Percentiles rank a stretch among this genome's conserved stretches.
phyloP scores from a whole-genome alignment of 2,113 vertebrate genomes.

The Hydrochoerus hydrochaeris region DNA sequence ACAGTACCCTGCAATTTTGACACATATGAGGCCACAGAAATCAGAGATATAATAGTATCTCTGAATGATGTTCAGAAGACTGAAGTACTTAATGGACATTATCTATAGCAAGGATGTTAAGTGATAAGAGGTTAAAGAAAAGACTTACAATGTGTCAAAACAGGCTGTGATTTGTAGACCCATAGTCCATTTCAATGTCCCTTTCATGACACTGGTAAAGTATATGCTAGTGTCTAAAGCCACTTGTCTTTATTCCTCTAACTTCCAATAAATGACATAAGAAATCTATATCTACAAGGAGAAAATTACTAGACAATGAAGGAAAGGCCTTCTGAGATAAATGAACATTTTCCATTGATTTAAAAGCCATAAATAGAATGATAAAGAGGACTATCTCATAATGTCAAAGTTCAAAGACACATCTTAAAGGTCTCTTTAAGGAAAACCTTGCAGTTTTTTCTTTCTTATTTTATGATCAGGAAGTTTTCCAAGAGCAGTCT shows the following conservation, averaged over 20 bases:
- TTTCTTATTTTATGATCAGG: conserved; percentile 42
- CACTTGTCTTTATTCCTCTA: conserved; percentile 52
- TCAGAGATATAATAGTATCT: background rate
- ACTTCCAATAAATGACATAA: conserved; percentile 12
- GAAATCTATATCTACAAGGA: background rate
- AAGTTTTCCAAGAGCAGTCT: conserved; percentile 61
- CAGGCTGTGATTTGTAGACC: conserved; percentile 50
- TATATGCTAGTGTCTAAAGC: background rate
- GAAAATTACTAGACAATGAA: conserved; percentile 62
- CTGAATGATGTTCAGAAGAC: conserved; percentile 30
- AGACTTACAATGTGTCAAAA: conserved; percentile 25
- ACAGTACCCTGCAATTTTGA: background rate
- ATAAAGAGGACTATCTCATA: conserved; percentile 57
- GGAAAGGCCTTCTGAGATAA: conserved; percentile 63
- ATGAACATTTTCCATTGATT: conserved; percentile 59
- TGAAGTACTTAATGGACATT: background rate
- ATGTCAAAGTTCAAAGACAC: conserved; percentile 75
- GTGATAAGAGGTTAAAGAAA: conserved; percentile 53
- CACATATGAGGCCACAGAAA: background rate
- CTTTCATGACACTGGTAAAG: background rate
- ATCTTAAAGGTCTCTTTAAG: conserved; percentile 70
- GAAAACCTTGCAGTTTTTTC: conserved; percentile 58
- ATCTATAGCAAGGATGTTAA: conserved; percentile 16
- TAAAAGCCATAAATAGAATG: conserved; percentile 70
- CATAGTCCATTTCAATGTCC: background rate